Evolutionary conservation across 2,888 invertebrate genomes (phyloP).

Genomic region (Phytoseiulus persimilis): DNA sequence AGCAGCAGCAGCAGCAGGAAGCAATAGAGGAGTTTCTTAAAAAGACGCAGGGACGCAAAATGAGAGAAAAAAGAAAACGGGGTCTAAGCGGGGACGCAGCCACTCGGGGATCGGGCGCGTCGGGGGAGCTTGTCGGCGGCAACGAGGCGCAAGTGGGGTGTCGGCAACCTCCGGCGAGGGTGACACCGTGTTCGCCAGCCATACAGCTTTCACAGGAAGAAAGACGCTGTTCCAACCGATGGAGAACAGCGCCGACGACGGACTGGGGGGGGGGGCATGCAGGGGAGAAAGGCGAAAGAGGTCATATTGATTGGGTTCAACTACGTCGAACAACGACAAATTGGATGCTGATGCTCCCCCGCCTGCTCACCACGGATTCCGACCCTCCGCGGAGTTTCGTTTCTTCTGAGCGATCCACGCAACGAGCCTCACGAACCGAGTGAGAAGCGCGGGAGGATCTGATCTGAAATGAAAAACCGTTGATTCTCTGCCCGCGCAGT

Average conservation of each 20-base stretch:
- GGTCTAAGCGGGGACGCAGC: not conserved
- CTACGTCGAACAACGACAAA: not conserved
- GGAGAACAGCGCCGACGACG: not conserved
- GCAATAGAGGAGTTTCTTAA: not conserved
- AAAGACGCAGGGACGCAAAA: constrained; percentile 5
- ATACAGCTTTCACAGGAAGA: not conserved
- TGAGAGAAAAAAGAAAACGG: not conserved
- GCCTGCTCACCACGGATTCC: too few species aligned
- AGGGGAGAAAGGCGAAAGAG: not conserved
- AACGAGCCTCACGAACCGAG: too few species aligned
- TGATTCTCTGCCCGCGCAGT: not conserved
- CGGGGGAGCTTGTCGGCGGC: not conserved
- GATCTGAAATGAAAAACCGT: not conserved
- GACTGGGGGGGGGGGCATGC: not conserved
- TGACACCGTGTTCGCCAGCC: not conserved
- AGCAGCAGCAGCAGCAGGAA: constrained; percentile 5
- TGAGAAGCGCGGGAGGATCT: too few species aligned
- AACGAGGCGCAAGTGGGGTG: not conserved
- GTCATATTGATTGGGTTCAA: not conserved
- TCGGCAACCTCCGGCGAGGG: not conserved
- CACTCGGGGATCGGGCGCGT: not conserved
- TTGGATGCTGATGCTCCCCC: not conserved
- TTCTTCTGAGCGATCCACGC: too few species aligned
- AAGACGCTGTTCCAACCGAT: not conserved
- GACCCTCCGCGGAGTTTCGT: too few species aligned